Evolutionary conservation across 2,113 vertebrate genomes (phyloP), one percentile per base, ranked within the genome.

Genomic region (Scomber japonicus): DNA sequence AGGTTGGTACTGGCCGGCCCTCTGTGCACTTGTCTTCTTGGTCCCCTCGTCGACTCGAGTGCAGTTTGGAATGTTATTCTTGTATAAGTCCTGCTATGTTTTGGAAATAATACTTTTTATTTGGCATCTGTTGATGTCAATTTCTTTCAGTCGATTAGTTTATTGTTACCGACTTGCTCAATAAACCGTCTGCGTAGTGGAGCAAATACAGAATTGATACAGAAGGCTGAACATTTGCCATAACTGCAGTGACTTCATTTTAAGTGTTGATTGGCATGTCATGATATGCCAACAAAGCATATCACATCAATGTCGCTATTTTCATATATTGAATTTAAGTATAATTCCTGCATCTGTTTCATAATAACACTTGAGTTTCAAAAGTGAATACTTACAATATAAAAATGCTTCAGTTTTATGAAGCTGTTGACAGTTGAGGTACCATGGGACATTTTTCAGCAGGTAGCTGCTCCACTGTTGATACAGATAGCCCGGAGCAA

Each of bases 401-500:
- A 72, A 57, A 48, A 65, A 51, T 48, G 30, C 24, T 51, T 73
- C 21, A 5, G 7, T 54, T 5, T 71, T 55, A 62, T 49, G 48
- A 46, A 71, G 63, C 51, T 45, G 31, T 70, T 49, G 45, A 15
- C 12, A 74, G 53, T 11, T 65, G 11, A 75, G 63, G 72, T 56
- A 21, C 57, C 70, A 51, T 12, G 35, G 55, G 59, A 45, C 71
- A 48, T 51, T 46, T 21, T 76, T 13, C 54, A 50, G 68, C 68
- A 71, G 53, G 46, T 66, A 27, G 30, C 46, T 45, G 35, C 45
- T 21, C 2, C 54, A 61, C 57, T 65, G 35, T 24, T 61, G 40
- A 66, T 75, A 59, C 71, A 51, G 24, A 17, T 63, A 15, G 67
- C 62, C 54, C n/a, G 15, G 50, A 74, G 60, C 66, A 74, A 30